phyloP scores from a whole-genome alignment of 2,888 invertebrate genomes.

The Zeuzera pyrina region DNA sequence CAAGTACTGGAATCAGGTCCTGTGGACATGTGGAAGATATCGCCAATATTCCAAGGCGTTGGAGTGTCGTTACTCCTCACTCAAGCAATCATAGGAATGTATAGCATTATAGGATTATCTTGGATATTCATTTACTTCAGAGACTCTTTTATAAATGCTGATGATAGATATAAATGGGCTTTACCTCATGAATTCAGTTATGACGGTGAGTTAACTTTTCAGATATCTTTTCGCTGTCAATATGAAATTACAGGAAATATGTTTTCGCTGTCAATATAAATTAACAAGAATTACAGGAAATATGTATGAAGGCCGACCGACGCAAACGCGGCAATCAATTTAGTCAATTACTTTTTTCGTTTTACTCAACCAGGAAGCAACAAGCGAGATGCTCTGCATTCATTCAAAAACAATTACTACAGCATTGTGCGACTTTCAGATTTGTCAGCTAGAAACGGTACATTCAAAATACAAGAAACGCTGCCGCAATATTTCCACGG shows the following conservation, averaged over 20 bases:
- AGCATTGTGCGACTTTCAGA: too few species aligned
- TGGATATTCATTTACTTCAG: constrained; percentile 93
- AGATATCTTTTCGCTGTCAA: background rate
- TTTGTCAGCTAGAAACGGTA: constrained; percentile 35
- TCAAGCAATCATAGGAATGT: constrained; percentile 87
- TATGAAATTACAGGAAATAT: background rate
- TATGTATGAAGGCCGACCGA: constrained; percentile 25
- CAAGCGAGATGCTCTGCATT: constrained; percentile 4
- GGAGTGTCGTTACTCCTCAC: constrained; percentile 86
- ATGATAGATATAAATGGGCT: constrained; percentile 87
- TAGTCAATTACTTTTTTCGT: constrained; percentile 27
- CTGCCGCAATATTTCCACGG: constrained; percentile 90
- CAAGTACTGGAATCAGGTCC: constrained; percentile 89
- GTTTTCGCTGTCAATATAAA: constrained; percentile 16
- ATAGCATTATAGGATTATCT: constrained; percentile 90
- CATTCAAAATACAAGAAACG: constrained; percentile 75
- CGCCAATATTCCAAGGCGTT: constrained; percentile 92
- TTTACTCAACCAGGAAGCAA: constrained; percentile 3
- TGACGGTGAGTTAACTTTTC: constrained; percentile 74
- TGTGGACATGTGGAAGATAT: constrained; percentile 94
- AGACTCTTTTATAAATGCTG: constrained; percentile 87
- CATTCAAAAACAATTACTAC: too few species aligned
- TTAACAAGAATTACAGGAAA: constrained; percentile 30
- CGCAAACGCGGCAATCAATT: constrained; percentile 16
- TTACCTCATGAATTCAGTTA: constrained; percentile 80